phyloP scores from a whole-genome alignment of 1,140 invertebrate species.

The Leptinotarsa lineolata region DNA sequence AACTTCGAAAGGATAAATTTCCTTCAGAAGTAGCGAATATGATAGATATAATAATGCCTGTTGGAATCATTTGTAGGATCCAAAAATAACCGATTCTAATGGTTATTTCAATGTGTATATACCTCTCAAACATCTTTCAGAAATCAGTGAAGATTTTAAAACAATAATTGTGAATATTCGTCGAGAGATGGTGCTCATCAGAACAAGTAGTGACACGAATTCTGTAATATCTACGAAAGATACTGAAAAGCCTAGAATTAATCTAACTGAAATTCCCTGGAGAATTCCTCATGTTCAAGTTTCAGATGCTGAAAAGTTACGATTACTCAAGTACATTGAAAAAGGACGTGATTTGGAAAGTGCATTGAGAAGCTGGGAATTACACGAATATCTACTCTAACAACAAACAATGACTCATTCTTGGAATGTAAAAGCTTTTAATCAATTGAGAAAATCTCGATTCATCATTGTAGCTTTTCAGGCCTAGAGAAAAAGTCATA shows the following conservation, averaged over 20 bases:
- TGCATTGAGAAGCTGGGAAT: too few species aligned
- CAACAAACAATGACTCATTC: too few species aligned
- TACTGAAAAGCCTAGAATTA: not conserved
- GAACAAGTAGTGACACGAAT: not conserved
- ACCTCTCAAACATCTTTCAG: not conserved
- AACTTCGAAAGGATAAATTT: not conserved
- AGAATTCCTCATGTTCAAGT: not conserved
- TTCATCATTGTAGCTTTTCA: too few species aligned
- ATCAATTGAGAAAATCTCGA: too few species aligned
- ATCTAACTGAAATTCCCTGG: not conserved
- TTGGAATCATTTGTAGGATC: not conserved
- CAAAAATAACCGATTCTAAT: not conserved
- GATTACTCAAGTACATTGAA: not conserved
- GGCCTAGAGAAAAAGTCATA: too few species aligned
- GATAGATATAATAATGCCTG: not conserved
- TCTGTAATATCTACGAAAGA: not conserved
- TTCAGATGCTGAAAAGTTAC: not conserved
- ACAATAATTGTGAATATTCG: not conserved
- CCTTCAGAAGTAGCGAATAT: not conserved
- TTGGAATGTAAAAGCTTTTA: too few species aligned
- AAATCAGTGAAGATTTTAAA: not conserved
- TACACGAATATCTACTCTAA: too few species aligned
- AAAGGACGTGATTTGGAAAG: too few species aligned
- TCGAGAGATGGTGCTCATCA: not conserved
- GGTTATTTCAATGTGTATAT: not conserved